Conservation (phyloP, 1,140 invertebrate species). For the Drosophila paulistorum region DNA sequence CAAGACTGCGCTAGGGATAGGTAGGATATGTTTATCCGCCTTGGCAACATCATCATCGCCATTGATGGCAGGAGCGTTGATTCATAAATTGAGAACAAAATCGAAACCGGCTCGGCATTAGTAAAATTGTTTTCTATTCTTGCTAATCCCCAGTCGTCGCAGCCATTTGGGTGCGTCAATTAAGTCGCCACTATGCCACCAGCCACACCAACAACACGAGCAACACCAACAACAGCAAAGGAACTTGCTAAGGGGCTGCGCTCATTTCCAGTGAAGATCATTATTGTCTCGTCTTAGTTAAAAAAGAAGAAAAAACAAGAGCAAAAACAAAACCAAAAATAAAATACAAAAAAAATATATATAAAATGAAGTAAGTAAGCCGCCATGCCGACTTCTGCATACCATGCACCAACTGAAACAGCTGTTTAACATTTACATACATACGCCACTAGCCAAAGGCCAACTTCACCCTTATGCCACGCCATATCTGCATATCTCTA, state of each 20-base stretch:
- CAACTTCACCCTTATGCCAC: too few relatives aligned
- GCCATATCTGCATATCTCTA: too few relatives aligned
- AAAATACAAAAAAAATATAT: not conserved
- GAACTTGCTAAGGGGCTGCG: conserved; percentile 25
- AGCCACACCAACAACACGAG: not conserved
- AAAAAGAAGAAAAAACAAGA: conserved; percentile 28
- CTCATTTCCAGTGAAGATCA: conserved; percentile 75
- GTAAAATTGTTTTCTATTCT: conserved; percentile 47
- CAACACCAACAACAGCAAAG: conserved; percentile 22
- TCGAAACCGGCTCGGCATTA: conserved; percentile 39
- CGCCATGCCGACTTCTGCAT: too few relatives aligned
- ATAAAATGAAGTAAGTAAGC: too few relatives aligned
- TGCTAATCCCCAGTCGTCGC: conserved; percentile 59
- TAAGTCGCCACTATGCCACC: conserved; percentile 60
- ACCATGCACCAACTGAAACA: conserved; percentile 4
- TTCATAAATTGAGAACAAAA: conserved; percentile 21
- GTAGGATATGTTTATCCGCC: conserved; percentile 4
- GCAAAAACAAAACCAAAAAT: conserved; percentile 18
- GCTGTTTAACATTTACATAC: too few relatives aligned
- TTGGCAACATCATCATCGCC: conserved; percentile 18
- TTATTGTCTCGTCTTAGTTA: conserved; percentile 74
- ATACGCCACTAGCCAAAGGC: too few relatives aligned
- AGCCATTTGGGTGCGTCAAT: conserved; percentile 72
- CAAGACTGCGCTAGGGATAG: conserved; percentile 15
- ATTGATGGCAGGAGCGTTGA: conserved; percentile 29